Base-by-base conservation (phyloP, 2,113 vertebrate species). In the Alaudala cheleensis region DNA sequence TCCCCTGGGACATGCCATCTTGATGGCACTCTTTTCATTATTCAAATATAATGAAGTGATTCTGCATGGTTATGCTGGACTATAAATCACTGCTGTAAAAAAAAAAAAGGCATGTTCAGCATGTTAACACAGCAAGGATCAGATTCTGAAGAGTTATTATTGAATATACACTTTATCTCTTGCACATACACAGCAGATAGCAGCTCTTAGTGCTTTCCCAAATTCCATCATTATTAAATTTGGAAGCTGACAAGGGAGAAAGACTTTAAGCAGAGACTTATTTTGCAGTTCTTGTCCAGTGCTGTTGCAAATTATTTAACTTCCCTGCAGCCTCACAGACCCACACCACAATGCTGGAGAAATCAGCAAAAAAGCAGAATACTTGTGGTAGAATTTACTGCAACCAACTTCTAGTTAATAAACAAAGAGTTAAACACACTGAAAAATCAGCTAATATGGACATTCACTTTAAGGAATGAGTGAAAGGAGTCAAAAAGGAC, bases 41-140 rank as follows among this genome's bases (percentile, higher is more conserved):
- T 97, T 96, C 95, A 96, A 95, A 92, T 95, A 97, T 95, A 97
- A 97, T 96, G 88, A 96, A 97, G 93, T 91, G 94, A 97, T 96
- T 97, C 95, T 91, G 91, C 93, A 66, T 87, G 79, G 93, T 87
- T 93, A 88, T 96, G 85, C 88, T 86, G 74, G 93, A 71, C 92
- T 81, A 96, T 96, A 97, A 97, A 97, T 97, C 95, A 96, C 73
- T 53, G 66, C 74, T 77, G 74, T 67, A 82, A 86, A 86, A 91
- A 90, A 89, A 61, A 88, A 60, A 61, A 61, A 96, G 77, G 70
- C 77, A 83, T 44, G 76, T 93, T 94, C 91, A 84, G 92, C 94
- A 96, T 95, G 93, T 93, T 97, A 96, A 97, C 78, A 87, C 81
- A 90, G 12, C 77, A 81, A 90, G 93, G 90, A 97, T 91, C 93